Evolutionary conservation across 2,113 vertebrate genomes (phyloP).

Genomic region (Spea bombifrons): DNA sequence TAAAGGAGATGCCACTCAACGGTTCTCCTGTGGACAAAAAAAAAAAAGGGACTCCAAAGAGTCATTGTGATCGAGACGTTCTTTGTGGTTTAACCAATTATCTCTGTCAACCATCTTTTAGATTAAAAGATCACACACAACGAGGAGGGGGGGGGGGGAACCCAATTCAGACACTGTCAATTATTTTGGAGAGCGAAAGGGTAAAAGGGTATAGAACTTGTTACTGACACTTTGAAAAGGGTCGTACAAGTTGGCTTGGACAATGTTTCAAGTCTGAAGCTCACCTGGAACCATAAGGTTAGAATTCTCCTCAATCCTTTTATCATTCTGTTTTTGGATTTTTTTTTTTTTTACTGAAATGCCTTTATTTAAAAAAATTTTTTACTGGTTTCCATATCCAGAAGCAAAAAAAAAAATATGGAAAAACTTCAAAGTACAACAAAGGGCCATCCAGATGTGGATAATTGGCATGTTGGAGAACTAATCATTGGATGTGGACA

Average conservation of each 20-base stretch:
- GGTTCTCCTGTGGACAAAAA: rapidly evolving
- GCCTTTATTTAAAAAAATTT: too few species aligned
- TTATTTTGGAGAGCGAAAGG: slow-evolving; percentile 44
- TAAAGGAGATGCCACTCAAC: slow-evolving; percentile 38
- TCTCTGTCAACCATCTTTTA: slow-evolving; percentile 24
- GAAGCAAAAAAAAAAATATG: too few species aligned
- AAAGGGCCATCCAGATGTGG: too few species aligned
- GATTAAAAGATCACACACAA: slow-evolving; percentile 51
- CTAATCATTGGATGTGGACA: too few species aligned
- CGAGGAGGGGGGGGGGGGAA: slow-evolving; percentile 44
- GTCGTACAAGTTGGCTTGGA: slow-evolving; percentile 56
- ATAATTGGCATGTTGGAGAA: too few species aligned
- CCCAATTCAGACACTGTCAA: slow-evolving; percentile 56
- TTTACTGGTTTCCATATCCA: too few species aligned
- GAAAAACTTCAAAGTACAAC: too few species aligned
- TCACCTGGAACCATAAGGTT: slow-evolving; percentile 63
- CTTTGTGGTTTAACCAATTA: slow-evolving; percentile 28
- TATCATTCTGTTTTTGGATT: too few species aligned
- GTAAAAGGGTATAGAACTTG: slow-evolving; percentile 37
- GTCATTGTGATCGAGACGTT: background rate
- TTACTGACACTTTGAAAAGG: slow-evolving; percentile 57
- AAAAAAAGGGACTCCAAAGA: slow-evolving; percentile 20
- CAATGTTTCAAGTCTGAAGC: slow-evolving; percentile 47
- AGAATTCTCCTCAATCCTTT: slow-evolving; percentile 51
- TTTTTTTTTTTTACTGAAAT: too few species aligned